Evolutionary conservation across 2,797 vertebrate species (phyloP), one percentile per base, ranked within the genome.

Genomic region (Acanthiza pusilla): DNA sequence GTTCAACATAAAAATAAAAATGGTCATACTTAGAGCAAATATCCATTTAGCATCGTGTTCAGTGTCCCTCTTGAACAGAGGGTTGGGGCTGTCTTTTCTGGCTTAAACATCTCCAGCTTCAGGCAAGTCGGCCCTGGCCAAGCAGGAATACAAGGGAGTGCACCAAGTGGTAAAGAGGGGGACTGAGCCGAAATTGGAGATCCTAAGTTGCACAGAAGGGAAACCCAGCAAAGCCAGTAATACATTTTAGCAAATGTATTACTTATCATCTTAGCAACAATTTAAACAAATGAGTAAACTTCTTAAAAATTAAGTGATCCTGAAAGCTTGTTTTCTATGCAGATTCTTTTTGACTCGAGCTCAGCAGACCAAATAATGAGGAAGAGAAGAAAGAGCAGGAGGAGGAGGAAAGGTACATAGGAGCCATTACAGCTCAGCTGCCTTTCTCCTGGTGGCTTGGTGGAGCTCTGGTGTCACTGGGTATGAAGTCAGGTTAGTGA

Each of bases 141-240:
- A 1, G 11, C 29, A 85, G 90, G 73, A 88, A 90, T 45, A 40
- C 0, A 3, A 75, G 51, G 40, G 66, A 81, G 29, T 30, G 51
- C 47, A 47, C 26, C 29, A 70, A 71, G 19, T 8, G 23, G n/a
- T 62, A 81, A 88, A 70, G 30, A 57, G 8, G 9, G 5, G 30
- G 45, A 63, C 20, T 0, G 8, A 79, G 77, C 74, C 90, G 92
- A 87, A 79, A 73, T 0, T 19, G 38, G 55, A 84, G 62, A 88
- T 53, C 9, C 3, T 26, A 62, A 88, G 5, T 66, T 42, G 51
- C 22, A 60, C 11, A 58, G 51, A 81, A 93, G 34, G 63, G 53
- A 85, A 95, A 71, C 38, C 19, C 60, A 66, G 22, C 14, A 88
- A 75, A 89, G 45, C 15, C 70, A 82, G 83, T 40, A 79, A 85